These are phyloP conservation scores for Odocoileus virginianus DNA, from an alignment of 2,113 vertebrate species.

Conservation along the genomic window DNA sequence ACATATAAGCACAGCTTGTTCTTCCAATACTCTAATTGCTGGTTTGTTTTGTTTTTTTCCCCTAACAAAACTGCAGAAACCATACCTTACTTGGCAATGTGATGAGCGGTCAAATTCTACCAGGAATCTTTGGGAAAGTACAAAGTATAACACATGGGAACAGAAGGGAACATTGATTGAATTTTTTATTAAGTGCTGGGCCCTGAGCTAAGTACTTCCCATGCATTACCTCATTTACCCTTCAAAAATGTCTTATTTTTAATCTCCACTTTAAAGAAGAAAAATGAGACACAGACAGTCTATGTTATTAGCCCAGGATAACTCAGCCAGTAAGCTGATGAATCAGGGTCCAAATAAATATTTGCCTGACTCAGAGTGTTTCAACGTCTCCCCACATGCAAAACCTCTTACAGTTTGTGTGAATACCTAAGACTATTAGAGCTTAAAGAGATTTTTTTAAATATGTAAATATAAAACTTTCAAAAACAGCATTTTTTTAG, in stretches of 20 bases:
- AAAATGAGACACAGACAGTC: background rate
- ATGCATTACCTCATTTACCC: background rate
- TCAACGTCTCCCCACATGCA: background rate
- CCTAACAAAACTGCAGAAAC: background rate
- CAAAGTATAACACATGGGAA: background rate
- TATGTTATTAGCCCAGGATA: background rate
- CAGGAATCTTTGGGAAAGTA: background rate
- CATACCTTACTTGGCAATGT: background rate
- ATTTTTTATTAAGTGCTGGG: background rate
- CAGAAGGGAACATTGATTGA: background rate
- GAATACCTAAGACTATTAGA: background rate
- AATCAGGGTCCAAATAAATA: background rate
- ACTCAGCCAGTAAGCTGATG: background rate
- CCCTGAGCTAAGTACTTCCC: background rate
- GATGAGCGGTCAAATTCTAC: background rate
- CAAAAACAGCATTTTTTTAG: background rate
- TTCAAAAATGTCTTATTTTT: background rate
- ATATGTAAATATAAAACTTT: background rate
- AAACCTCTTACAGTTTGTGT: background rate
- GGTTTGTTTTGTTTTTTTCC: background rate
- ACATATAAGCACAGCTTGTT: background rate
- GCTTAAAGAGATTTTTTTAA: background rate
- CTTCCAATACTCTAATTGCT: slow-evolving; percentile 34
- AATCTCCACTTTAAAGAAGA: background rate
- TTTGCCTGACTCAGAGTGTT: background rate